Conservation (phyloP, 2,113 vertebrate species). For the Antechinus flavipes region DNA sequence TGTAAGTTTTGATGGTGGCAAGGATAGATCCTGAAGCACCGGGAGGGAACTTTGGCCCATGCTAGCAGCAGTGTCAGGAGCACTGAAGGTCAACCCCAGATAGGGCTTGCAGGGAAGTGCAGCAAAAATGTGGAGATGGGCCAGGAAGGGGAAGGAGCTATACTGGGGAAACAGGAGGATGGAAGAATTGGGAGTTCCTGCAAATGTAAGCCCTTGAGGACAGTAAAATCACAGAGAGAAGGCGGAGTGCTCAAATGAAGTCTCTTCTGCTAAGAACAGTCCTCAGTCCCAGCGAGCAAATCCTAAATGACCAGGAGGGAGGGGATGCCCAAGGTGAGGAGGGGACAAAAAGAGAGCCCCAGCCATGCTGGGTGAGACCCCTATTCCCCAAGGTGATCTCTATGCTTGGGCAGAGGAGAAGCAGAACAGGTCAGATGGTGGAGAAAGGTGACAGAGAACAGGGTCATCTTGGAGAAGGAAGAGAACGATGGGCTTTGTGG, state of each 20-base stretch:
- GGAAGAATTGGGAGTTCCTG: background rate
- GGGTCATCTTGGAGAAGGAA: background rate
- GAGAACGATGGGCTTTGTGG: background rate
- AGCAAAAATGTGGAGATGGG: too few species aligned
- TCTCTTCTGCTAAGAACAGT: background rate
- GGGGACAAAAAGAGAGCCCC: too few species aligned
- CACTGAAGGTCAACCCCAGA: too few species aligned
- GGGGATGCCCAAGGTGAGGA: background rate
- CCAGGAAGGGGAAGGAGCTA: too few species aligned
- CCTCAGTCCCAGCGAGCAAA: background rate
- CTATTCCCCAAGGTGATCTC: fast-evolving
- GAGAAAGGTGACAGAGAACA: background rate
- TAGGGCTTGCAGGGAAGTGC: too few species aligned
- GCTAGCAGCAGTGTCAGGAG: background rate
- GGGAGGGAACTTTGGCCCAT: background rate
- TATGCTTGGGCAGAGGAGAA: background rate
- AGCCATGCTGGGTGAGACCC: too few species aligned
- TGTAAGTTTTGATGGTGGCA: background rate
- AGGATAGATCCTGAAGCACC: background rate
- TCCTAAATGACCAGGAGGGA: background rate
- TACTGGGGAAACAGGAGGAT: background rate
- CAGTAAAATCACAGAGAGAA: too few species aligned
- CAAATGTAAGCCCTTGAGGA: too few species aligned
- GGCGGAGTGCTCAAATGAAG: background rate
- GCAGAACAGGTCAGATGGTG: too few species aligned